Base-by-base conservation (phyloP, 53 echinoderm and acorn worm genomes). In the Henricia sp. region DNA sequence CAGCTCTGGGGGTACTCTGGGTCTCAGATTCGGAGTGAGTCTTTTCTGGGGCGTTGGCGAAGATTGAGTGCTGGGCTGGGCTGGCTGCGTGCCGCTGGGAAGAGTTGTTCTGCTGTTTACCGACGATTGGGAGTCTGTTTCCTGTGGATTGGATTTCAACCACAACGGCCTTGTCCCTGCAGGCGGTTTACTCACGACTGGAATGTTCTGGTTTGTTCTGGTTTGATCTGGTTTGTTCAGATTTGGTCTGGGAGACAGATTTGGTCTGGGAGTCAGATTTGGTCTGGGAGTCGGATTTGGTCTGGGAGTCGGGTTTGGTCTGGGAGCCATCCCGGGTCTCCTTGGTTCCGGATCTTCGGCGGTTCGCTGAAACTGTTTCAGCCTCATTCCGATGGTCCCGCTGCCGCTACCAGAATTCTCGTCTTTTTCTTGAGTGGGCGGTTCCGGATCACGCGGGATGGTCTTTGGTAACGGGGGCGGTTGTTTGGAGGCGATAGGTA, bases 391-490 rank as follows among this genome's bases (percentile, higher is more conserved):
- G 35, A 80, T 40, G 65, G 48, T 35, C 0, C 50, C 50, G 9
- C 44, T 16, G 50, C 24, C 44, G 24, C 21, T 62, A 6, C 30
- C 65, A 20, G 80, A 64, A 14, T n/a, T 77, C 59, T 77, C 60
- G 28, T 17, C 10, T 19, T 6, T 37, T 43, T 77, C 65, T 4
- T 37, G 62, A 38, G 20, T 14, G n/a, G n/a, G n/a, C 21, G 17
- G 16, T 48, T 41, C 14, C 17, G n/a, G 6, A n/a, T 80, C 80
- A 21, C 48, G 65, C 19, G 35, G n/a, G 32, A 43, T 63, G 34
- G 14, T 63, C 64, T 57, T 80, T 25, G 80, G 80, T 64, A 80
- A 32, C 13, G 80, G 80, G 0, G 80, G 80, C 14, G 65, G 80
- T 33, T 19, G 26, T 34, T 62, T 80, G 32, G 80, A 14, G 1